Percentiles rank a stretch among this genome's conserved stretches.
phyloP scores from a whole-genome alignment of 2,113 vertebrate species.

The Dissostichus mawsoni region DNA sequence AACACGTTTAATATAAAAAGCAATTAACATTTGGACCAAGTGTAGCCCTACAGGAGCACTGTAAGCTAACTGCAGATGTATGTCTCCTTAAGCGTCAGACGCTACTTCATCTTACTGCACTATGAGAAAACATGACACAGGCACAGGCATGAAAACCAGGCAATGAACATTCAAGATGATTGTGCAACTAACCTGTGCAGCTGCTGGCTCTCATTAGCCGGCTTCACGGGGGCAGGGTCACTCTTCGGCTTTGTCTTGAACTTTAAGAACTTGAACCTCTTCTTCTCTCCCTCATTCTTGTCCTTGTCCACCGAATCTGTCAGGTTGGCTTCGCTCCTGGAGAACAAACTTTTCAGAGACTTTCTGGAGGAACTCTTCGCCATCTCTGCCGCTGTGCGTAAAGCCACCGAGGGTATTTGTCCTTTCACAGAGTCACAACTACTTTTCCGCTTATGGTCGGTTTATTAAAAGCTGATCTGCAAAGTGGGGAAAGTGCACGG shows the following conservation, averaged over 20 bases:
- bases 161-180: too few relatives aligned
- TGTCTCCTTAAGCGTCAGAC: not conserved
- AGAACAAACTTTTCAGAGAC: constrained; percentile 72
- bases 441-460: not conserved
- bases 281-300: constrained; percentile 41
- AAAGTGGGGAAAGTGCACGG: not conserved
- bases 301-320: constrained; percentile 38
- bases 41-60: not conserved
- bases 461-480: not conserved
- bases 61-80: not conserved
- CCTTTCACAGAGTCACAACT: not conserved
- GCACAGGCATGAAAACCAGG: not conserved
- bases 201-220: constrained; percentile 11
- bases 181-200: constrained; percentile 53
- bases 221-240: constrained; percentile 4
- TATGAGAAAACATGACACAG: constrained; percentile 1
- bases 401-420: not conserved
- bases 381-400: constrained; percentile 42
- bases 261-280: constrained; percentile 60
- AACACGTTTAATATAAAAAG: not conserved
- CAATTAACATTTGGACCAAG: not conserved
- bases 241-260: constrained; percentile 63
- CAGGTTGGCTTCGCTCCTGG: constrained; percentile 68
- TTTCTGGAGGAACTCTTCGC: constrained; percentile 63
- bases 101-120: not conserved